Evolutionary conservation across 2,797 vertebrate species (phyloP), one percentile per base, ranked within the genome.

Genomic region (Syngnathus rostellatus): DNA sequence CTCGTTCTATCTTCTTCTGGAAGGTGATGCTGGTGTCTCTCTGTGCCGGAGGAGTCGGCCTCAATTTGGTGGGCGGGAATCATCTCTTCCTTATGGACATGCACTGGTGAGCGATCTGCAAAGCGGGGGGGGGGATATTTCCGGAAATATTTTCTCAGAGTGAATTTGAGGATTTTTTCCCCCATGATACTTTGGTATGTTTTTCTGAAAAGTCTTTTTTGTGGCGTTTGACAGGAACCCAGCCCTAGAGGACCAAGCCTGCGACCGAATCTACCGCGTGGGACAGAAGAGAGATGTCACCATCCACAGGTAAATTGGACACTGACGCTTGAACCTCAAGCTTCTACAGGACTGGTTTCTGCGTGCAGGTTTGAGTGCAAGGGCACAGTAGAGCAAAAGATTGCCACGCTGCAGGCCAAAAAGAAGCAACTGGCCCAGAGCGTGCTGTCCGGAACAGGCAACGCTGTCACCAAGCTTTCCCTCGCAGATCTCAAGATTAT

Each of bases 51-150:
- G 96, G 97, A 0, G 86, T 98, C 43, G 97, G 97, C 17, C 88
- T 98, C 65, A 99, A 98, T 79, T 89, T 99, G 63, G 91, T 89
- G 31, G 97, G 97, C 75, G 97, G 96, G 66, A 99, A 98, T 81
- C 95, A 99, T 73, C 94, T 99, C 48, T 98, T 99, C 80, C 93
- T 99, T 46, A 89, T 98, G 23, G 96, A 98, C 83, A 98, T 99
- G 94, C 96, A 99, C 85, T 99, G 97, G 97, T 99, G 91, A 94
- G 81, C 63, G 25, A 6, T 12, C 25, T 31, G 54, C 25, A 37
- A 54, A 54, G 10, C 25, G 0, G 10, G 14, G 4, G 10, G 14
- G 4, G 6, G 11, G 23, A 55, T 0, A 12, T 55, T 55, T 55
- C 11, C 1, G 31, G 10, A 55, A 55, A 12, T 4, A 54, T 11